Evolutionary conservation across 2,888 invertebrate species (phyloP).

Genomic region (Corythucha ciliata): DNA sequence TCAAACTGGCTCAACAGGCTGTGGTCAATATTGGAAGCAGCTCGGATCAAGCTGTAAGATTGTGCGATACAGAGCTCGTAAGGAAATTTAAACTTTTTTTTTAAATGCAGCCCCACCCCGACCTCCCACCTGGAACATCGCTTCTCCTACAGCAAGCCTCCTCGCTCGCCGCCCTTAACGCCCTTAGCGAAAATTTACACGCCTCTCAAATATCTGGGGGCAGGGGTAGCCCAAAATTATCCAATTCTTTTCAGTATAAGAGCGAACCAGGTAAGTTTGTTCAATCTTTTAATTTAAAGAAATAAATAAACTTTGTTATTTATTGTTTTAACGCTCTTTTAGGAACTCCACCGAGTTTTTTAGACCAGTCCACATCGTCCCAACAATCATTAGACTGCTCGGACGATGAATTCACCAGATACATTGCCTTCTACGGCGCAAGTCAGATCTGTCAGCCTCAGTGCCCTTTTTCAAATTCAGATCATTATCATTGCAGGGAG

Average conservation of each 20-base stretch:
- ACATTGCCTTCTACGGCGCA: conserved; percentile 29
- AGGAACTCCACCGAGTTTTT: conserved; percentile 25
- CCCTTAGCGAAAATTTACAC: conserved; percentile 41
- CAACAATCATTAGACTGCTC: conserved; percentile 27
- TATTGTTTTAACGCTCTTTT: not conserved
- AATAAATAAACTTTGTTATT: too few species aligned
- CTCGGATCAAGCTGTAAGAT: conserved; percentile 33
- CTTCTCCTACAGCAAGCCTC: conserved; percentile 35
- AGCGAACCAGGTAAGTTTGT: not conserved
- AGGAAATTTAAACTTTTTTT: not conserved
- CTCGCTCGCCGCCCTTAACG: conserved; percentile 33
- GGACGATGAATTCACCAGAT: conserved; percentile 33
- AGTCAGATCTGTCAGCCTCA: conserved; percentile 28
- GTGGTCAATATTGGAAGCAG: conserved; percentile 34
- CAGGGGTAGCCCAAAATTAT: conserved; percentile 38
- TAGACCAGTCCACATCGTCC: conserved; percentile 31
- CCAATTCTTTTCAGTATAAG: conserved; percentile 28
- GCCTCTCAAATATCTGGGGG: conserved; percentile 48
- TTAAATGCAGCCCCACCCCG: conserved; percentile 12
- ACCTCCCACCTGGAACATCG: conserved; percentile 9
- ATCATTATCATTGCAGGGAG: conserved; percentile 79
- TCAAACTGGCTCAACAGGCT: conserved; percentile 49
- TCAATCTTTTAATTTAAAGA: too few species aligned
- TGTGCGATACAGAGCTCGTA: not conserved
- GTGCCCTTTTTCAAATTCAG: conserved; percentile 40